Evolutionary conservation across 1,140 invertebrate genomes (phyloP).

Genomic region (Pseudomyrmex sp.): DNA sequence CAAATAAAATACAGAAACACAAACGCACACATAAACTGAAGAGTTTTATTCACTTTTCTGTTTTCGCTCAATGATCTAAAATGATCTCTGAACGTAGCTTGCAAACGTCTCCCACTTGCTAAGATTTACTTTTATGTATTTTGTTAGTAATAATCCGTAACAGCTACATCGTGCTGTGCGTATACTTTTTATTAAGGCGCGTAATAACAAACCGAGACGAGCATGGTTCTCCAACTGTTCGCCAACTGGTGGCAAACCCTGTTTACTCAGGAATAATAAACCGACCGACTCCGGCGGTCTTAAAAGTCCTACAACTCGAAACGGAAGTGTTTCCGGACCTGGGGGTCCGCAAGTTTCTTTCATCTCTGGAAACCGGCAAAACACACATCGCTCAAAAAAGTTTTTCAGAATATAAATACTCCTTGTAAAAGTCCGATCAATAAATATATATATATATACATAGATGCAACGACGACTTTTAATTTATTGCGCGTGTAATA

Average conservation of each 20-base stretch:
- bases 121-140: neutral
- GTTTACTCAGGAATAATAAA: constrained; percentile 34
- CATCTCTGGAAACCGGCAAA: neutral
- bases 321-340: constrained; percentile 30
- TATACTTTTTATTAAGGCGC: neutral
- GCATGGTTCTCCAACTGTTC: constrained; percentile 7
- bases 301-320: constrained; percentile 9
- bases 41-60: neutral
- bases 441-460: neutral
- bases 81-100: constrained; percentile 1
- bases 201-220: neutral
- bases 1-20: neutral
- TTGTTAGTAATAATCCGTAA: neutral
- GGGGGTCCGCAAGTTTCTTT: neutral
- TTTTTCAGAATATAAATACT: neutral
- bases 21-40: neutral
- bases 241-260: constrained; percentile 23
- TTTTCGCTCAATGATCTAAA: neutral
- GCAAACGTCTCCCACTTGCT: neutral
- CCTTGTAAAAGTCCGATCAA: neutral
- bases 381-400: neutral
- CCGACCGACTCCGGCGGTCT: constrained; percentile 5
- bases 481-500: neutral
- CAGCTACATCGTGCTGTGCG: neutral
- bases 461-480: neutral